Percentiles rank a stretch among this genome's conserved stretches.
Evolutionary conservation across 2,113 vertebrate species (phyloP).

Genomic region (Formicarius rufipectus): DNA sequence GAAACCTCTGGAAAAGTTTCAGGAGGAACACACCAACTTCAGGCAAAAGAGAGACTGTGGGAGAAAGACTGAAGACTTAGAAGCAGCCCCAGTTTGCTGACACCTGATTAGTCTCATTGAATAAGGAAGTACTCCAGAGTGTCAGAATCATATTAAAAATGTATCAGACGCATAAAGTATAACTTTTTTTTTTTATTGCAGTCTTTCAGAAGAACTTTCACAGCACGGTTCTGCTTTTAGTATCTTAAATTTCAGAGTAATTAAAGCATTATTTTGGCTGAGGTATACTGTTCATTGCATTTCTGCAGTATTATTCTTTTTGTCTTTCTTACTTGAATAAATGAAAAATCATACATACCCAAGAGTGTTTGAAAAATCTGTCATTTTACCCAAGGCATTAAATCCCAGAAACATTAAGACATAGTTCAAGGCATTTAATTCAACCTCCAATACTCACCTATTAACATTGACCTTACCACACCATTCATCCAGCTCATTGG

Average conservation of each 20-base stretch:
- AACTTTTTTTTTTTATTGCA: not conserved
- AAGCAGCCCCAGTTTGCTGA: not conserved
- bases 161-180: not conserved
- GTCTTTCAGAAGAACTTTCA: not conserved
- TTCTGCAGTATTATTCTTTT: not conserved
- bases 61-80: not conserved
- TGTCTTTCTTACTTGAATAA: not conserved
- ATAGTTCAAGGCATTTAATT: not conserved
- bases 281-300: not conserved
- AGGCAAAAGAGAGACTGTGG: accelerated
- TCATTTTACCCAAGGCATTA: not conserved
- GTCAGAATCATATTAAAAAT: conserved; percentile 11
- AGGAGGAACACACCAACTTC: not conserved
- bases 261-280: not conserved
- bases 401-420: not conserved
- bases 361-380: not conserved
- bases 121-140: not conserved
- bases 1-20: not conserved
- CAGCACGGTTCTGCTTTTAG: not conserved
- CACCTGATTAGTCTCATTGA: not conserved
- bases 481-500: not conserved
- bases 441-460: not conserved
- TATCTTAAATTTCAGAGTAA: not conserved
- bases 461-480: not conserved
- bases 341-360: not conserved